Percentiles rank a stretch among this genome's conserved stretches.
These are phyloP conservation scores for Echeneis naucrates DNA, from an alignment of 2,797 vertebrate genomes.

Conservation along the genomic window DNA sequence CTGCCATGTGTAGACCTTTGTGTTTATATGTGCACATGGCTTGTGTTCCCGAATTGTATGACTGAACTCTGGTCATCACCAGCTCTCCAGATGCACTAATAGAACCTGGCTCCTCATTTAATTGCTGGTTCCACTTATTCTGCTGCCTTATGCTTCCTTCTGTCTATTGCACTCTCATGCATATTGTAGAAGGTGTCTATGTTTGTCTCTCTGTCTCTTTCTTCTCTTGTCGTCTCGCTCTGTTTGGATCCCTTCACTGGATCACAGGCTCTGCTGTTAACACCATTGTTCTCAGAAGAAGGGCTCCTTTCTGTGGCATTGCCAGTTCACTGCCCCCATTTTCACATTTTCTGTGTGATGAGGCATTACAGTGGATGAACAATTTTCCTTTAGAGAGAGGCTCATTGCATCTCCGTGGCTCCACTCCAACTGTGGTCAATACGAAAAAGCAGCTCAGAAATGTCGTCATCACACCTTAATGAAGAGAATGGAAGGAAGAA, in stretches of 20 bases:
- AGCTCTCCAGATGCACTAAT: conserved; percentile 39
- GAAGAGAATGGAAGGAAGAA: neutral
- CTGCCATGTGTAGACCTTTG: conserved; percentile 11
- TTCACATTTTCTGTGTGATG: conserved; percentile 68
- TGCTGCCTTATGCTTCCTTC: conserved; percentile 28
- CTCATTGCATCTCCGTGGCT: conserved; percentile 58
- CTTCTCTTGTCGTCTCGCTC: conserved; percentile 24
- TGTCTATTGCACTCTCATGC: conserved; percentile 32
- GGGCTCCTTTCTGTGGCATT: conserved; percentile 56
- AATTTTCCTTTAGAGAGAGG: conserved; percentile 62
- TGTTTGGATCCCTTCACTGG: conserved; percentile 39
- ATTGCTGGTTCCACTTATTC: conserved; percentile 33
- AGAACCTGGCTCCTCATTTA: conserved; percentile 30
- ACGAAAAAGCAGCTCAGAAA: conserved; percentile 57
- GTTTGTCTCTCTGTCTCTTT: conserved; percentile 31
- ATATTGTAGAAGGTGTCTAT: conserved; percentile 46
- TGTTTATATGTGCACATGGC: conserved; percentile 6
- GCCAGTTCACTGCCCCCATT: conserved; percentile 65
- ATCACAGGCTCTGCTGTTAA: conserved; percentile 50
- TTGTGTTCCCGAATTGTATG: conserved; percentile 13
- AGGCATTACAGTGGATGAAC: conserved; percentile 67
- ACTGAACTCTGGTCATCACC: conserved; percentile 19
- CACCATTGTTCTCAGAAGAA: conserved; percentile 64
- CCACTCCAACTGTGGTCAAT: conserved; percentile 58
- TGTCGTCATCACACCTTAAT: conserved; percentile 56